Conservation (phyloP, 2,888 invertebrate species). For the Nebria brevicollis region DNA sequence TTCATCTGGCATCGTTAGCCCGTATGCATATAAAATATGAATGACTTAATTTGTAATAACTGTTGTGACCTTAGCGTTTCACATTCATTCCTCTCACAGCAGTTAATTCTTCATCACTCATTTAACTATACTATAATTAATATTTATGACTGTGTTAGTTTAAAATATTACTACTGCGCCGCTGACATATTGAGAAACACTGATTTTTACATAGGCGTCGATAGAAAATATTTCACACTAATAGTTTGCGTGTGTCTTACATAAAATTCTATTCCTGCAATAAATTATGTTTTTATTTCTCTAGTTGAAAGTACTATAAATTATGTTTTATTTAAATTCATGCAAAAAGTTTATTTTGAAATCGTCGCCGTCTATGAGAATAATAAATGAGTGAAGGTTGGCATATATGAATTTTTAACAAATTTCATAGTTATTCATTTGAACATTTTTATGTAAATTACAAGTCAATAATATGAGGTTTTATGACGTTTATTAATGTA, state of each 20-base stretch:
- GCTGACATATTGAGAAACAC: not conserved
- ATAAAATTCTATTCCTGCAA: not conserved
- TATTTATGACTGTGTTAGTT: conserved; percentile 36
- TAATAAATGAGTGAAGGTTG: not conserved
- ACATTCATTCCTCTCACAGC: conserved; percentile 40
- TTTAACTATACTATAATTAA: conserved; percentile 45
- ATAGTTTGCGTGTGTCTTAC: not conserved
- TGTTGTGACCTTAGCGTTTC: conserved; percentile 38
- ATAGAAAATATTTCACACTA: not conserved
- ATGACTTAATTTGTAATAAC: conserved; percentile 46
- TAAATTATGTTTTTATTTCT: not conserved
- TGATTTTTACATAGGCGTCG: conserved; percentile 1
- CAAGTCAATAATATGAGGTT: not conserved
- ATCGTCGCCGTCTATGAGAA: not conserved
- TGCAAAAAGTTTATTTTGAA: not conserved
- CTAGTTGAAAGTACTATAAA: not conserved
- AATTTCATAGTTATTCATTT: not conserved
- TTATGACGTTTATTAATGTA: not conserved
- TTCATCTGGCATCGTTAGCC: conserved; percentile 41
- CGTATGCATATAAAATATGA: conserved; percentile 43
- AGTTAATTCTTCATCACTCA: conserved; percentile 46
- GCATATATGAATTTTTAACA: not conserved
- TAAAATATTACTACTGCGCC: not conserved
- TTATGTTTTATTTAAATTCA: not conserved
- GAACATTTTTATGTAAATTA: not conserved